These are phyloP conservation scores for Onychomys torridus DNA, from an alignment of 2,797 vertebrate genomes.

Conservation along the genomic window DNA sequence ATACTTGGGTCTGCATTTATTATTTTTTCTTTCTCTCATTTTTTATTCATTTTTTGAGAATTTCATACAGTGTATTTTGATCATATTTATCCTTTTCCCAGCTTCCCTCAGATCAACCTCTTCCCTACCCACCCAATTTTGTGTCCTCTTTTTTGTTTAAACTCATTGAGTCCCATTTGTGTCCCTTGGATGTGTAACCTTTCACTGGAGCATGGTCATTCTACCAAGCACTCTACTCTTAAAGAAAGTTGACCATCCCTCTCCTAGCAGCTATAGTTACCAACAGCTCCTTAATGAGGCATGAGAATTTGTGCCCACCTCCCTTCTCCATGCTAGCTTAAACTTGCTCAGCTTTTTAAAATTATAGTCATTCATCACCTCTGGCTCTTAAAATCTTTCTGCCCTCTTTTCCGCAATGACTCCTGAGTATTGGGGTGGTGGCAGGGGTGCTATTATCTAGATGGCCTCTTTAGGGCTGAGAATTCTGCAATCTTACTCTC, in stretches of 20 bases:
- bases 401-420: neutral
- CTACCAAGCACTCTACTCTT: neutral
- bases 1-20: neutral
- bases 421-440: neutral
- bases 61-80: neutral
- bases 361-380: neutral
- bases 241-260: neutral
- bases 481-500: neutral
- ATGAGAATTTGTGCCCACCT: neutral
- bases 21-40: neutral
- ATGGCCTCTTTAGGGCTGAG: neutral
- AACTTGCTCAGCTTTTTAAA: neutral
- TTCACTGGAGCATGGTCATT: neutral
- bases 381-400: neutral
- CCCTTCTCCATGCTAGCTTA: neutral
- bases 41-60: neutral
- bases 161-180: neutral
- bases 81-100: neutral
- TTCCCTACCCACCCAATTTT: neutral
- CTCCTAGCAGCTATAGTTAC: neutral
- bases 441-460: neutral
- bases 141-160: neutral
- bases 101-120: neutral
- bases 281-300: neutral
- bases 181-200: neutral